A percentile compares a stretch with the other conserved stretches of the same genome.
phyloP scores from a whole-genome alignment of 1,140 invertebrate species.

The Solenopsis invicta region DNA sequence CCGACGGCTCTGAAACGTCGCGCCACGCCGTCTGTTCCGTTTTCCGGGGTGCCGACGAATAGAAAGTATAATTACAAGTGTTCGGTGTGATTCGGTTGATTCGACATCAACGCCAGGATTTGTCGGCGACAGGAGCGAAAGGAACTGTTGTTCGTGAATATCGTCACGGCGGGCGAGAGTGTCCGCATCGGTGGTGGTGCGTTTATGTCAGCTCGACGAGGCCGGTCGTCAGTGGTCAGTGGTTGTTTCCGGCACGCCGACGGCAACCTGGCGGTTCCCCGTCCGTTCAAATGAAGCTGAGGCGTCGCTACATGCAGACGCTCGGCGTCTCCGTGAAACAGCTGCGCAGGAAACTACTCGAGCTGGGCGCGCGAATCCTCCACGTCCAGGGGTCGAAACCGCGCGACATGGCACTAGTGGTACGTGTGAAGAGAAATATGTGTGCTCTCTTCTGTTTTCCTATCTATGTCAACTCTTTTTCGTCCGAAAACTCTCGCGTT shows the following conservation, averaged over 20 bases:
- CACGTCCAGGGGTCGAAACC: conserved; percentile 84
- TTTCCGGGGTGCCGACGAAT: background rate
- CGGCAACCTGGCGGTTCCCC: conserved; percentile 82
- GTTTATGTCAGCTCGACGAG: conserved; percentile 81
- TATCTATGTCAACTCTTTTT: background rate
- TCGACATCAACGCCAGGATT: too few species aligned
- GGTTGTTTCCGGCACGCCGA: conserved; percentile 80
- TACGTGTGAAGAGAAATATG: conserved; percentile 73
- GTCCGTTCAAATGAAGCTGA: conserved; percentile 85
- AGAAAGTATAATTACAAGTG: conserved; percentile 1
- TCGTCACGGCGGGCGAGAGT: conserved; percentile 40
- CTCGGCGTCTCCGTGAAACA: conserved; percentile 86
- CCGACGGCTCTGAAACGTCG: background rate
- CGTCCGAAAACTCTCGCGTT: too few species aligned
- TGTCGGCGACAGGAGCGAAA: background rate
- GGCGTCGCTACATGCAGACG: conserved; percentile 86
- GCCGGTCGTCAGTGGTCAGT: conserved; percentile 79
- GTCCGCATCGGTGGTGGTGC: conserved; percentile 50
- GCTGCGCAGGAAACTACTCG: conserved; percentile 84
- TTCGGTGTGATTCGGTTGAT: background rate
- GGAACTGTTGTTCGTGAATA: conserved; percentile 26
- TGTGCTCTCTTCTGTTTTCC: background rate
- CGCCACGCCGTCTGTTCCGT: background rate
- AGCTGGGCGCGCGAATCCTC: conserved; percentile 83
- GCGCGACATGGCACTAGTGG: conserved; percentile 85